phyloP scores from a whole-genome alignment of 2,888 invertebrate species.

The Himalopsyche kuldschensis region DNA sequence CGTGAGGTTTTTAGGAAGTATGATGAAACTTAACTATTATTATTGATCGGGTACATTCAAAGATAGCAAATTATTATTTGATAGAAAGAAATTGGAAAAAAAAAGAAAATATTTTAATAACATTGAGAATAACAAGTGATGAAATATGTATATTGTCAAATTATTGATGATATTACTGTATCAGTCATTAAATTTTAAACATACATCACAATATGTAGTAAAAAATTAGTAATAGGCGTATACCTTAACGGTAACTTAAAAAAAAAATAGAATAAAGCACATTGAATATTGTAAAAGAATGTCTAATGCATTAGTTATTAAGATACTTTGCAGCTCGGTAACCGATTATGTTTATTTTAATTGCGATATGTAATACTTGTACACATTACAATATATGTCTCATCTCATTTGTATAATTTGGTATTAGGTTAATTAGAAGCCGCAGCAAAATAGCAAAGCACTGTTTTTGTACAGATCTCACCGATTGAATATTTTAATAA shows the following conservation, averaged over 20 bases:
- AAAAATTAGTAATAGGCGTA: background rate
- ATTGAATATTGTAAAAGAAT: background rate
- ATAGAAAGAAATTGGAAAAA: background rate
- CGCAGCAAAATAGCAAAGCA: background rate
- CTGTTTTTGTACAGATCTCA: slow-evolving; percentile 5
- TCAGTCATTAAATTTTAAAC: background rate
- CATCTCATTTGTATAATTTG: background rate
- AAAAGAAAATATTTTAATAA: background rate
- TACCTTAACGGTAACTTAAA: background rate
- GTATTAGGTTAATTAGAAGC: background rate
- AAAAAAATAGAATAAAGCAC: background rate
- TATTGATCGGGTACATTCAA: background rate
- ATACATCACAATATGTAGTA: background rate
- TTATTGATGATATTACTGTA: background rate
- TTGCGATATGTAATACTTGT: background rate
- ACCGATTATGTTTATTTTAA: background rate
- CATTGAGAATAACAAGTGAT: background rate
- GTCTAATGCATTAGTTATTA: background rate
- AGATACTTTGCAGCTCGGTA: background rate
- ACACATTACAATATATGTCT: background rate
- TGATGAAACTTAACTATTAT: background rate
- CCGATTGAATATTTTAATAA: background rate
- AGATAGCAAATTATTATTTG: background rate
- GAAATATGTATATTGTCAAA: background rate
- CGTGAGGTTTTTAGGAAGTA: background rate